Conservation (phyloP, 2,797 vertebrate genomes). For the Trichosurus vulpecula region DNA sequence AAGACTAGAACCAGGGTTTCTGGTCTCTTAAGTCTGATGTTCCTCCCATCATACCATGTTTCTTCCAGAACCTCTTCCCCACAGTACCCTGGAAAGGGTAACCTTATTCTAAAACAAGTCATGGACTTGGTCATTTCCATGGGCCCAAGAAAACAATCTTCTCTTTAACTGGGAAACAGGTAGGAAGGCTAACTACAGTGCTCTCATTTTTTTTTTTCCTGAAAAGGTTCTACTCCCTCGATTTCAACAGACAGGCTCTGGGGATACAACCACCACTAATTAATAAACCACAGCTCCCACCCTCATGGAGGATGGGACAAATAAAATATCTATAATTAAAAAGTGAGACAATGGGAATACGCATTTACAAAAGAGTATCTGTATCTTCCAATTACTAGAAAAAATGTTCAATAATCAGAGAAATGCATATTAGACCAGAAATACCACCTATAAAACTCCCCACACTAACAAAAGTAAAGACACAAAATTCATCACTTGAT, state of each 20-base stretch:
- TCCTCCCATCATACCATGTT: background rate
- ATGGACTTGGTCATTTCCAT: background rate
- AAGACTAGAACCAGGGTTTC: background rate
- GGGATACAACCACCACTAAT: background rate
- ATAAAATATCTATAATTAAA: background rate
- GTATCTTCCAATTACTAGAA: background rate
- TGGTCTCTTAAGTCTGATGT: background rate
- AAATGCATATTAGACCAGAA: background rate
- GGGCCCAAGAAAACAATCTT: background rate
- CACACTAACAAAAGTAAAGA: background rate
- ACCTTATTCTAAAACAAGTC: background rate
- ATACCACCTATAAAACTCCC: background rate
- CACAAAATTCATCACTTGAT: background rate
- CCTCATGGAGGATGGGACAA: background rate
- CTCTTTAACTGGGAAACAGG: background rate
- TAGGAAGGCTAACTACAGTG: background rate
- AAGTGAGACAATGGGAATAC: background rate
- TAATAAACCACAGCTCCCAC: background rate
- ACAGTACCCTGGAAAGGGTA: background rate
- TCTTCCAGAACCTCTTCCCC: background rate
- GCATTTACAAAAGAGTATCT: background rate
- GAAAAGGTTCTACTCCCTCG: background rate
- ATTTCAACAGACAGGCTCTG: background rate
- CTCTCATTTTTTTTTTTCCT: background rate
- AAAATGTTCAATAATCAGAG: background rate